phyloP scores from a whole-genome alignment of 2,888 invertebrate genomes.

The Hemithea aestivaria region DNA sequence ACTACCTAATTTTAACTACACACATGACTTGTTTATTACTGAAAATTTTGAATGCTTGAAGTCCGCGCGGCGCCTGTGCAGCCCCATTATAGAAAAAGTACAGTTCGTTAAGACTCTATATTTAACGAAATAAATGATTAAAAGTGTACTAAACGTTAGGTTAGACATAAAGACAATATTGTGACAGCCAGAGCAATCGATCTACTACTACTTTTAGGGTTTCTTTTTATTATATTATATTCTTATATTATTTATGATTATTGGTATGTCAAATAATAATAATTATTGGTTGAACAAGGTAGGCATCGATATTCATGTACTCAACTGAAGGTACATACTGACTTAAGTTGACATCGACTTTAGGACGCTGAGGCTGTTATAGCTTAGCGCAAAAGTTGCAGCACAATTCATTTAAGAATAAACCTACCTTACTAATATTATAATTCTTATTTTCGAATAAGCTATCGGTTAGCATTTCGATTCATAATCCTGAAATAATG shows the following conservation, averaged over 20 bases:
- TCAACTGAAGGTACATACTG: no score
- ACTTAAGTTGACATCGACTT: neutral
- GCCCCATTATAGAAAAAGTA: conserved; percentile 29
- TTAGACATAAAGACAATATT: conserved; percentile 3
- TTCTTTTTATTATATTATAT: no score
- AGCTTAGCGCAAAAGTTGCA: conserved; percentile 1
- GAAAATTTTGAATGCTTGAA: conserved; percentile 55
- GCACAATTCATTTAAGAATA: conserved; percentile 1
- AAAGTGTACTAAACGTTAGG: no score
- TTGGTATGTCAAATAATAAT: no score
- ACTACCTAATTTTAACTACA: conserved; percentile 68
- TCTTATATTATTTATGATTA: no score
- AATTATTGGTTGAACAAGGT: no score
- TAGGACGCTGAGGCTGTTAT: neutral
- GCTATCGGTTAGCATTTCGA: conserved; percentile 2
- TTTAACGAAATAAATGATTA: no score
- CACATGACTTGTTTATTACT: conserved; percentile 57
- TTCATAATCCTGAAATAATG: conserved; percentile 27
- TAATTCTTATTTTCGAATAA: conserved; percentile 7
- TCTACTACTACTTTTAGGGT: no score
- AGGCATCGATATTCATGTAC: no score
- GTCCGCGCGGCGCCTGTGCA: conserved; percentile 61
- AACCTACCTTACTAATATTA: conserved; percentile 6
- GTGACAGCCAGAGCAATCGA: no score
- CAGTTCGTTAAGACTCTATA: conserved; percentile 7